Percentiles rank a stretch among this genome's conserved stretches.
Conservation (phyloP, 1,140 invertebrate species). For the Apis laboriosa region DNA sequence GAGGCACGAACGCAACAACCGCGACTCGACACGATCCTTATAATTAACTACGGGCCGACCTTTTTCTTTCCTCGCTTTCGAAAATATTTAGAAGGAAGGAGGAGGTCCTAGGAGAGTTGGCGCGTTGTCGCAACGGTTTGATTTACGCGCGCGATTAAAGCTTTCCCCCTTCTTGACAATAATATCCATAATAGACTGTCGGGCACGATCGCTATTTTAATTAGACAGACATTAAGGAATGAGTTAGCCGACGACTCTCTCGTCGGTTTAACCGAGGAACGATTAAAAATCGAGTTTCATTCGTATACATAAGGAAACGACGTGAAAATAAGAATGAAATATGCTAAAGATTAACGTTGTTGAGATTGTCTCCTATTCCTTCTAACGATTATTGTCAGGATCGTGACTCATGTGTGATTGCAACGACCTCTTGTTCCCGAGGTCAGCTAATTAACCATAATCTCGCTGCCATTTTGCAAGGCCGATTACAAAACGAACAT, state of each 20-base stretch:
- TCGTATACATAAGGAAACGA: neutral
- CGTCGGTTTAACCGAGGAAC: neutral
- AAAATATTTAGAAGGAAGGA: conserved; percentile 32
- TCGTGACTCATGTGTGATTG: conserved; percentile 44
- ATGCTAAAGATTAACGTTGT: neutral
- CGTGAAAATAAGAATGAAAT: neutral
- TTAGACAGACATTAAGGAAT: conserved; percentile 2
- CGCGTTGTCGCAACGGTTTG: neutral
- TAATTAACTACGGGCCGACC: conserved; percentile 25
- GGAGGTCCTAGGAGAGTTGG: neutral
- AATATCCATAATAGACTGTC: neutral
- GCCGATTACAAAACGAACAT: conserved; percentile 63
- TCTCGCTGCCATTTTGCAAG: conserved; percentile 62
- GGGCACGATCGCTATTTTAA: conserved; percentile 32
- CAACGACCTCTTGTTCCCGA: conserved; percentile 45
- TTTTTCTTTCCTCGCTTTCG: conserved; percentile 44
- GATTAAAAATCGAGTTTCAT: conserved; percentile 12
- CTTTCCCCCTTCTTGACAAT: neutral
- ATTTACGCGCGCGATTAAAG: conserved; percentile 24
- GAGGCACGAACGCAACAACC: conserved; percentile 4
- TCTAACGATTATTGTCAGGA: conserved; percentile 26
- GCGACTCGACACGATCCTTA: conserved; percentile 14
- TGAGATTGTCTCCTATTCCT: neutral
- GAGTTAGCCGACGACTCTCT: neutral
- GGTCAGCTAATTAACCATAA: conserved; percentile 71